phyloP scores from a whole-genome alignment of 2,888 invertebrate species.

The Hedychridium roseum region DNA sequence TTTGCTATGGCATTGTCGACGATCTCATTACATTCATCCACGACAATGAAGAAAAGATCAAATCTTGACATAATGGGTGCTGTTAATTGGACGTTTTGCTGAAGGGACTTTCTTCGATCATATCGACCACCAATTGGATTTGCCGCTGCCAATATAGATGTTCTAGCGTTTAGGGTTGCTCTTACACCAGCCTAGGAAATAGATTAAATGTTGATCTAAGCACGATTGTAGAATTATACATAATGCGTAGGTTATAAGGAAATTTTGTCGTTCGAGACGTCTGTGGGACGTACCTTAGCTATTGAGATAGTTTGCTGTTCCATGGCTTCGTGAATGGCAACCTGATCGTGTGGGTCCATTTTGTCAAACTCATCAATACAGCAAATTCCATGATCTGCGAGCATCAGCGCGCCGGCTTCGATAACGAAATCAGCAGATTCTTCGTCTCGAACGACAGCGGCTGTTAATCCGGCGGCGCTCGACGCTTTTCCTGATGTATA shows the following conservation, averaged over 20 bases:
- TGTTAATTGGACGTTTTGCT: constrained; percentile 91
- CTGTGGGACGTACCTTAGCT: too few species aligned
- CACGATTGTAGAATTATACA: constrained; percentile 1
- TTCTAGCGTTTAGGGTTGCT: constrained; percentile 96
- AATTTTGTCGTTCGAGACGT: constrained; percentile 16
- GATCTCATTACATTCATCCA: constrained; percentile 95
- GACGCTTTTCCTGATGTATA: constrained; percentile 99
- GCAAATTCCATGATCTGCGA: constrained; percentile 98
- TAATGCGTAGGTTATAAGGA: neutral
- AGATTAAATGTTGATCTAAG: constrained; percentile 4
- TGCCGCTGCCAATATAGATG: constrained; percentile 97
- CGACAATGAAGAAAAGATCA: constrained; percentile 97
- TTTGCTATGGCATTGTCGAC: constrained; percentile 97
- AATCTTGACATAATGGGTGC: constrained; percentile 99
- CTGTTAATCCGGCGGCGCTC: constrained; percentile 96
- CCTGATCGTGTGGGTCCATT: constrained; percentile 97
- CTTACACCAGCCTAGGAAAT: constrained; percentile 85
- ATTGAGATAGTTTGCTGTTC: constrained; percentile 99
- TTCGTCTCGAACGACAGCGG: constrained; percentile 97
- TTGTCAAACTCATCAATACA: constrained; percentile 99
- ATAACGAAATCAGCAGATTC: constrained; percentile 99
- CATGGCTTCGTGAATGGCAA: constrained; percentile 99
- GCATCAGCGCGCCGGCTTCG: constrained; percentile 99
- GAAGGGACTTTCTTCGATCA: constrained; percentile 90
- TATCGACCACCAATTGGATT: constrained; percentile 98